Evolutionary conservation across 1,140 invertebrate species (phyloP).

Genomic region (Lordiphosa collinella): DNA sequence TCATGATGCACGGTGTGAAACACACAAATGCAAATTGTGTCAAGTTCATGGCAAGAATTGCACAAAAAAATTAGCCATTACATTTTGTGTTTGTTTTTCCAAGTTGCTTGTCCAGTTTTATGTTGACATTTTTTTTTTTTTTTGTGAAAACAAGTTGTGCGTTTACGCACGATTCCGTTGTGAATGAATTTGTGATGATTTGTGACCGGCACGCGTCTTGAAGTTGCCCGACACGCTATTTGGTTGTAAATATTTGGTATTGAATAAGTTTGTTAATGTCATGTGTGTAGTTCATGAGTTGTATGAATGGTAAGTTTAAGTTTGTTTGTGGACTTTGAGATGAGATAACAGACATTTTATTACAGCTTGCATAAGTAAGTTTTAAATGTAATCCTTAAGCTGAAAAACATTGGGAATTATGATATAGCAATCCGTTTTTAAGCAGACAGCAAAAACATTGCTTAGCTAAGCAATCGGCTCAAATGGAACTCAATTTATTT

Average conservation of each 20-base stretch:
- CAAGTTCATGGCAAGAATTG: constrained; percentile 46
- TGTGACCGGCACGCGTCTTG: constrained; percentile 8
- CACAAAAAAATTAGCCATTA: constrained; percentile 22
- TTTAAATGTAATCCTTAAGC: too few relatives aligned
- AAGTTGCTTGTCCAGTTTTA: constrained; percentile 8
- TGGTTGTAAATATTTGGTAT: constrained; percentile 4
- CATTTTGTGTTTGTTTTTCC: constrained; percentile 22
- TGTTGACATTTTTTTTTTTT: constrained; percentile 44
- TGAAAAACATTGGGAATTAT: too few relatives aligned
- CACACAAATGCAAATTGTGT: constrained; percentile 44
- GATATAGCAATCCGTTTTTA: too few relatives aligned
- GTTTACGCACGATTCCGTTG: constrained; percentile 62
- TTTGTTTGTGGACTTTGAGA: background rate
- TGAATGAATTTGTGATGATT: constrained; percentile 33
- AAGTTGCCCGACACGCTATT: constrained; percentile 1
- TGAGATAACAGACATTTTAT: background rate
- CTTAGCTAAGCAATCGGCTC: too few relatives aligned
- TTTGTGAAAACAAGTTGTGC: constrained; percentile 60
- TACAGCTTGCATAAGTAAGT: too few relatives aligned
- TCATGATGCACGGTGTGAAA: constrained; percentile 15
- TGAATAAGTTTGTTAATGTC: constrained; percentile 15
- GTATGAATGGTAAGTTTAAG: background rate
- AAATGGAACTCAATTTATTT: too few relatives aligned
- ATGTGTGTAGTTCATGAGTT: constrained; percentile 20
- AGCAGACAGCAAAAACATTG: too few relatives aligned